Evolutionary conservation across 1,140 invertebrate species (phyloP).

Genomic region (Diorhabda elongata): DNA sequence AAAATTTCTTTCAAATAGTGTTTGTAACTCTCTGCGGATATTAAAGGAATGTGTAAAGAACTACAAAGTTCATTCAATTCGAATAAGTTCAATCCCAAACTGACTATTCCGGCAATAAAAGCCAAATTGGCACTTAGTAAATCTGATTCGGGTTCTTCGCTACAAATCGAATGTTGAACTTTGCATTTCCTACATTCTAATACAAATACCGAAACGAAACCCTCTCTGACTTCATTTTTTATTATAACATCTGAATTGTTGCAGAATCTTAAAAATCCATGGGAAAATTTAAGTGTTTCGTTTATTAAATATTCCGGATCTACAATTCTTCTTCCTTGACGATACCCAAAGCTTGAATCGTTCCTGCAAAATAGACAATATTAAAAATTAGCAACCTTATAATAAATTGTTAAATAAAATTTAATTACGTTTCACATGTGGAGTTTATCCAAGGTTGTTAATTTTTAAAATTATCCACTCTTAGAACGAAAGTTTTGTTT

Average conservation of each 20-base stretch:
- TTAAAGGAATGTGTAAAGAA: conserved; percentile 24
- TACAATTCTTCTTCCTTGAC: conserved; percentile 30
- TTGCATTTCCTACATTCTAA: conserved; percentile 22
- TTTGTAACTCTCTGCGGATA: conserved; percentile 24
- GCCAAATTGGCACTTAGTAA: conserved; percentile 29
- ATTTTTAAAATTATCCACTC: conserved; percentile 21
- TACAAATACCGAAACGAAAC: conserved; percentile 28
- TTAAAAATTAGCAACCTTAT: conserved; percentile 21
- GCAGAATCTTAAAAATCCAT: conserved; percentile 25
- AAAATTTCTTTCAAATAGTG: conserved; percentile 24
- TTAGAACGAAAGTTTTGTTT: neutral
- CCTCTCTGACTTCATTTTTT: conserved; percentile 28
- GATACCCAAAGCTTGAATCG: conserved; percentile 23
- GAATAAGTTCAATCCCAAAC: conserved; percentile 25
- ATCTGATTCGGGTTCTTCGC: conserved; percentile 28
- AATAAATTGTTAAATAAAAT: neutral
- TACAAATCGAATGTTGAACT: conserved; percentile 23
- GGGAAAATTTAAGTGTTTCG: conserved; percentile 26
- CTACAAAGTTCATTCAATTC: conserved; percentile 30
- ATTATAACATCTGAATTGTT: conserved; percentile 21
- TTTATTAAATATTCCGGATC: conserved; percentile 27
- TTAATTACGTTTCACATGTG: too few species aligned
- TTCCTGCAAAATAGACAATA: conserved; percentile 25
- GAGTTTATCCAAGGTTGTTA: conserved; percentile 14
- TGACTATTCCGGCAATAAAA: conserved; percentile 28